Evolutionary conservation across 2,888 invertebrate species (phyloP), one percentile per base, ranked within the genome.

Genomic region (Caenorhabditis angaria): DNA sequence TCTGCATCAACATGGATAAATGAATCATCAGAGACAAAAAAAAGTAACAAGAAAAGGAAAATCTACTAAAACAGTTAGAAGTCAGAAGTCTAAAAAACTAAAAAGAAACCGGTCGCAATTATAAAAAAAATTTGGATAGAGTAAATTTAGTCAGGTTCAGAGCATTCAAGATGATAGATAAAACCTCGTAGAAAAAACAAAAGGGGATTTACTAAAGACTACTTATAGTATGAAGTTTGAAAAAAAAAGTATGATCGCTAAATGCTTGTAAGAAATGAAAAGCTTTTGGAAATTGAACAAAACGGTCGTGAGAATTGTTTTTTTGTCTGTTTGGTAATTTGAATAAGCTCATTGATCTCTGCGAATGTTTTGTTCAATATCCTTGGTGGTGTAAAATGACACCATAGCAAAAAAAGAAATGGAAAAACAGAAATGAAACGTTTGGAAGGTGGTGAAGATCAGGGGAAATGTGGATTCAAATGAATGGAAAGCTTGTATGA

Each of bases 311-410:
- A 63, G 41, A 27, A 12, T 22, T 28, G 24, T 29, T 58, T 60
- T 59, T 28, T 32, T 29, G 57, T 32, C 32, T 66, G 28, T 50
- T 25, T 47, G 56, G 41, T 41, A 61, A 29, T 47, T 41, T 20
- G 27, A n/a, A 65, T 66, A 71, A 71, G 70, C 66, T 71, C 66
- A 61, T 66, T 55, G 10, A 56, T 59, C 65, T 55, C 70, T 55
- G 25, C 66, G 60, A 57, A 65, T 71, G 66, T 71, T 66, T 56
- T 63, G 70, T 66, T 60, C 60, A 56, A 58, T 66, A 71, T 65
- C 70, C 70, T 50, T 50, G 22, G n/a, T 22, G 50, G 50, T 50
- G 50, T 35, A 14, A 6, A 50, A 50, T 50, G 20, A 50, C 50
- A 50, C 50, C 50, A 50, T 24, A 54, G 22, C 25, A 27, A 50